Evolutionary conservation across 1,140 invertebrate species (phyloP).

Genomic region (Trichoplusia ni): DNA sequence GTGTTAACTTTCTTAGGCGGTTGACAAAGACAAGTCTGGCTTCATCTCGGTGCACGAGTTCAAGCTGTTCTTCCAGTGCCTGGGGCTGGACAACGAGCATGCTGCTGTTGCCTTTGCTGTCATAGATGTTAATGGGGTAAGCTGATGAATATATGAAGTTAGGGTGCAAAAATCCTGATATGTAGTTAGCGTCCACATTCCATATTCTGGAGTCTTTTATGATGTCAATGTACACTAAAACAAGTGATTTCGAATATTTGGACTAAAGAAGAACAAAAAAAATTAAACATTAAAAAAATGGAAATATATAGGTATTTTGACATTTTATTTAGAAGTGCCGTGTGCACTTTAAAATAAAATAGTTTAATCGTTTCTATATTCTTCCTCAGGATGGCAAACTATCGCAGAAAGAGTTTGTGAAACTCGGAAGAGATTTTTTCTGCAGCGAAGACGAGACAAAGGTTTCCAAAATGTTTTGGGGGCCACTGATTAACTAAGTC

Average conservation of each 20-base stretch:
- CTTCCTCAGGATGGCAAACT: constrained; percentile 86
- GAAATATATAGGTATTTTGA: too few species aligned
- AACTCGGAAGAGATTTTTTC: constrained; percentile 90
- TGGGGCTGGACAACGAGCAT: constrained; percentile 87
- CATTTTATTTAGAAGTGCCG: too few species aligned
- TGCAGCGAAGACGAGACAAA: constrained; percentile 87
- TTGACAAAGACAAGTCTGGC: constrained; percentile 90
- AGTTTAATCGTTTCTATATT: constrained; percentile 9
- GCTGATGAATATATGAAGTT: constrained; percentile 17
- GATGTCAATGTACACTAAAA: too few species aligned
- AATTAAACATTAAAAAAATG: too few species aligned
- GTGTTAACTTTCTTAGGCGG: constrained; percentile 84
- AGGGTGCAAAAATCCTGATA: too few species aligned
- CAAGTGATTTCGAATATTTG: too few species aligned
- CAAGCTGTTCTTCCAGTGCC: constrained; percentile 90
- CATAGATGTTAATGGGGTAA: constrained; percentile 87
- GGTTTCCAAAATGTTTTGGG: constrained; percentile 93
- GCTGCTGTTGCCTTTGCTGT: constrained; percentile 88
- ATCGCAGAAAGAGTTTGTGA: constrained; percentile 89
- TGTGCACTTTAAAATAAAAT: too few species aligned
- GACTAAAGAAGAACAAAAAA: too few species aligned
- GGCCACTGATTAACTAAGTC: constrained; percentile 84
- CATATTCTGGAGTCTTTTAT: too few species aligned
- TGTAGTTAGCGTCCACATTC: too few species aligned
- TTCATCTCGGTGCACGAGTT: constrained; percentile 91